Evolutionary conservation across 2,888 invertebrate species (phyloP), one percentile per base, ranked within the genome.

Genomic region (Dione juno): DNA sequence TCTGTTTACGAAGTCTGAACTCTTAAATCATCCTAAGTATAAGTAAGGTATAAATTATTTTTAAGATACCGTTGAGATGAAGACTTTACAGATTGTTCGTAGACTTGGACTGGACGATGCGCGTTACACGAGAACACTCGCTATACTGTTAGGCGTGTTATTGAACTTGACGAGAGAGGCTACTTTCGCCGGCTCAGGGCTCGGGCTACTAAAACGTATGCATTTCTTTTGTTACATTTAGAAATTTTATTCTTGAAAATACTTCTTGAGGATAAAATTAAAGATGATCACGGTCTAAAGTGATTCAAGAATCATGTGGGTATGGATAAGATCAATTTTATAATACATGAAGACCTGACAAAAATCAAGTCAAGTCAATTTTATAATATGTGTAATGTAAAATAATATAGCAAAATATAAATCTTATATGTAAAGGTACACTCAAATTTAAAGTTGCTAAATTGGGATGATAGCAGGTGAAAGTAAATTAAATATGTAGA

Each of bases 61-160:
- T 11, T 11, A 16, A 40, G 54, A 57, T 37, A 37, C 10, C 37
- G 54, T 37, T 11, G 16, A 57, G 54, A 57, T 11, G 5, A 16
- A 11, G n/a, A 10, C n/a, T 16, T 35, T 0, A 16, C 9, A 16
- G 57, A 19, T 16, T n/a, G 35, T 6, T 35, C 53, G 65, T 40
- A 59, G 69, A 66, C 65, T 43, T 28, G 59, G 58, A 19, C 57
- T 63, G 65, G 73, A 74, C 68, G 78, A 59, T 80, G 78, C 83
- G 76, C 78, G 78, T n/a, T 11, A 19, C 6, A 37, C 65, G 77
- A 82, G 76, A 76, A 69, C 78, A 77, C 76, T 61, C 68, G 66
- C 71, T 76, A 79, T 88, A 90, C 92, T 91, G 92, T 89, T 88
- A 87, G 77, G 76, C 77, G 87, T 88, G 92, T 83, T 90, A 91